phyloP scores from a whole-genome alignment of 2,888 invertebrate species.

The Polylopha cassiicola region DNA sequence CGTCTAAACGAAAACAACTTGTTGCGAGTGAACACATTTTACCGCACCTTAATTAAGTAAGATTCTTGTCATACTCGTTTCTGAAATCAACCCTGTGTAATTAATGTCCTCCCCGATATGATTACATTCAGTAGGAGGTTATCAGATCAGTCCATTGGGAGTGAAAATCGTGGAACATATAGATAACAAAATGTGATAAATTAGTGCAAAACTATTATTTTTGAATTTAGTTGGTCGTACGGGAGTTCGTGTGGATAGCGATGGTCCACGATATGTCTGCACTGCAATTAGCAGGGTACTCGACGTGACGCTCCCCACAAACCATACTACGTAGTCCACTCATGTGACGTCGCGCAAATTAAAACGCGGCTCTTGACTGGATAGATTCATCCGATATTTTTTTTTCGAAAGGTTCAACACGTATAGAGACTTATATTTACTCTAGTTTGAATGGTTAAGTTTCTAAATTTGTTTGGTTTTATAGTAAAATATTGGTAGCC shows the following conservation, averaged over 20 bases:
- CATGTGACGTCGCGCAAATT: constrained; percentile 75
- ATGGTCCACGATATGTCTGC: constrained; percentile 50
- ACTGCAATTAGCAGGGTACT: constrained; percentile 74
- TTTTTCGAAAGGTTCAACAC: too few relatives aligned
- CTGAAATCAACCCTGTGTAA: constrained; percentile 56
- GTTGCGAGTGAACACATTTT: constrained; percentile 41
- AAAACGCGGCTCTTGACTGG: constrained; percentile 69
- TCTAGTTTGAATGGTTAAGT: not conserved
- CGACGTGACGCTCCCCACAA: constrained; percentile 58
- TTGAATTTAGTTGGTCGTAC: constrained; percentile 45
- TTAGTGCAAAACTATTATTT: constrained; percentile 41
- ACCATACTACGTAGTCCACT: constrained; percentile 62
- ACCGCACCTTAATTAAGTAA: constrained; percentile 61
- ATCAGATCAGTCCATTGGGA: constrained; percentile 62
- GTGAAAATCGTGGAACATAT: constrained; percentile 41
- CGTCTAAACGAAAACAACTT: constrained; percentile 35
- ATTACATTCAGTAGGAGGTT: constrained; percentile 64
- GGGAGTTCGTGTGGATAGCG: constrained; percentile 40
- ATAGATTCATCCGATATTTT: constrained; percentile 39
- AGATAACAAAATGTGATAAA: constrained; percentile 47
- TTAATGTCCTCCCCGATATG: constrained; percentile 69
- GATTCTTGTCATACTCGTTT: constrained; percentile 55
- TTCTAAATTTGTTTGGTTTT: not conserved
- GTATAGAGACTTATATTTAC: too few relatives aligned
- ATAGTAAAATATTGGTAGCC: constrained; percentile 60